Base-by-base conservation (phyloP, 2,113 vertebrate genomes). In the Ardeotis arabs region DNA sequence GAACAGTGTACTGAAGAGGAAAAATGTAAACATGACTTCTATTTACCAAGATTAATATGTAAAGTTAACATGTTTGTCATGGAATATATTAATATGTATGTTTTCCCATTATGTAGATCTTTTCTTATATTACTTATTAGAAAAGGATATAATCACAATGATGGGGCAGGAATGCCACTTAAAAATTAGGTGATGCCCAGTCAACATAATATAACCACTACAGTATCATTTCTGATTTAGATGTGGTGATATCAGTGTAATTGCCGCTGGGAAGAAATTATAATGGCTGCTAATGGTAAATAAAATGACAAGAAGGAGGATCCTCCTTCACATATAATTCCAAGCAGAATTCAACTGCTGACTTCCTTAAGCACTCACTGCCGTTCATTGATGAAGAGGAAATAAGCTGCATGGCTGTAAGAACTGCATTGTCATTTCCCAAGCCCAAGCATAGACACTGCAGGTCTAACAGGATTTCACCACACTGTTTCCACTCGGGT, bases 171-270 rank as follows among this genome's bases (percentile, higher is more conserved):
- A 96, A 97, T 95, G 97, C 97, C 97, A 98, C 97, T 98, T 98
- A 97, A 98, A 98, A 98, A 98, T 98, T 97, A 98, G 97, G 97
- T 97, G 97, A 97, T 93, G 97, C 92, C 97, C 97, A 97, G 97
- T 97, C 98, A 97, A 96, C 96, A 95, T 95, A 90, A 96, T 85
- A 95, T 89, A 98, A 97, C 96, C 84, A 95, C 97, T 93, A 63
- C 55, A 77, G 87, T 96, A 96, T 97, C 97, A 94, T 94, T 97
- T 97, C 95, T 96, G 95, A 98, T 98, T 98, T 97, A 98, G 97
- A 95, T 96, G 95, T 89, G 89, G 91, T 95, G 95, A 95, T 97
- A 97, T 97, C 97, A 95, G 60, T 84, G 87, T 97, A 97, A 97
- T 97, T 97, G 97, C 97, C 70, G 5, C 96, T 96, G 96, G 97